Conservation (phyloP, 2,113 vertebrate genomes). For the Paedocypris sp. region DNA sequence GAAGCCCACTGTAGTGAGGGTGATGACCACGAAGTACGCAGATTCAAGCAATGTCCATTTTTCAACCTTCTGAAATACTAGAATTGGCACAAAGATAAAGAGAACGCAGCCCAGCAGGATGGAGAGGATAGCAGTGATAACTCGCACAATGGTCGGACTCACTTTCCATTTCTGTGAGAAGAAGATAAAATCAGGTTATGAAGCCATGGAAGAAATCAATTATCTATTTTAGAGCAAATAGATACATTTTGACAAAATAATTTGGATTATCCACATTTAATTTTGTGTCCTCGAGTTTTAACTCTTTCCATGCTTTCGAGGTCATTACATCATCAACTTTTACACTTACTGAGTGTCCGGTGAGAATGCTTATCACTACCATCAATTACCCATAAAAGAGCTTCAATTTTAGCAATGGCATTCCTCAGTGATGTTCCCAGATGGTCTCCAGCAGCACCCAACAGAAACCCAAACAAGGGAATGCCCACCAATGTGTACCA, state of each 20-base stretch:
- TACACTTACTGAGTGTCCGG: not conserved
- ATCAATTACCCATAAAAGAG: constrained; percentile 69
- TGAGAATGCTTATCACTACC: not conserved
- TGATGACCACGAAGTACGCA: constrained; percentile 81
- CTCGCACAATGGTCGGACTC: constrained; percentile 68
- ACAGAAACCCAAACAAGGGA: constrained; percentile 76
- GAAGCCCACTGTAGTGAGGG: constrained; percentile 82
- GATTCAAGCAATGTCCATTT: constrained; percentile 71
- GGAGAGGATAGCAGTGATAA: constrained; percentile 76
- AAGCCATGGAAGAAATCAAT: no score
- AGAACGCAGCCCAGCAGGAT: constrained; percentile 74
- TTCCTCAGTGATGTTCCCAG: constrained; percentile 75
- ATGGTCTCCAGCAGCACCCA: constrained; percentile 79
- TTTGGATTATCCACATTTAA: no score
- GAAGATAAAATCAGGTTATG: constrained; percentile 4
- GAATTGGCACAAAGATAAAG: constrained; percentile 70
- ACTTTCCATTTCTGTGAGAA: constrained; percentile 73
- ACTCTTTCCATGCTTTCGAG: not conserved
- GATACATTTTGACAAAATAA: no score
- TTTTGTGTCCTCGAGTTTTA: no score
- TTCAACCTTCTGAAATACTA: constrained; percentile 73
- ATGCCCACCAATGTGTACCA: constrained; percentile 82
- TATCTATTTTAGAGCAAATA: no score
- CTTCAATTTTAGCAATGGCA: constrained; percentile 72
- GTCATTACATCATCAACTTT: not conserved